phyloP scores from a whole-genome alignment of 2,888 invertebrate species.

The Platycheirus albimanus region DNA sequence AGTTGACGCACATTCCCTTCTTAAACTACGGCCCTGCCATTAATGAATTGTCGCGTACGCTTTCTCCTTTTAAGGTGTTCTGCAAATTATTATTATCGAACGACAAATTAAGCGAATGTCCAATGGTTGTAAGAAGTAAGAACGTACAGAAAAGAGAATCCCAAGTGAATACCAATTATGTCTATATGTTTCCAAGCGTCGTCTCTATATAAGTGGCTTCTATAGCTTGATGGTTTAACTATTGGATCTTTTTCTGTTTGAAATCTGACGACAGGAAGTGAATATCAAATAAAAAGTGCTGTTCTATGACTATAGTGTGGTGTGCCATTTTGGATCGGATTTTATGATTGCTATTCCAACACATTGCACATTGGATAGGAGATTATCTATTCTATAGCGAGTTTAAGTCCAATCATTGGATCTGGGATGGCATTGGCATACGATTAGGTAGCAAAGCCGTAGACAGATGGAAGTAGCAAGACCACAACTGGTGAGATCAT shows the following conservation, averaged over 20 bases:
- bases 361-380: slow-evolving; percentile 28
- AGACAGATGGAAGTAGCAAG: slow-evolving; percentile 1
- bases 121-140: slow-evolving; percentile 47
- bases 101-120: slow-evolving; percentile 54
- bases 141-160: slow-evolving; percentile 18
- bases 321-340: slow-evolving; percentile 32
- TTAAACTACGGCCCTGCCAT: background rate
- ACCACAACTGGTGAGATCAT: slow-evolving; percentile 46
- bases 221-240: slow-evolving; percentile 3
- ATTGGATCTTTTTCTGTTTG: slow-evolving; percentile 23
- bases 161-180: slow-evolving; percentile 55
- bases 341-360: slow-evolving; percentile 35
- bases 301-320: slow-evolving; percentile 30
- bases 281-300: slow-evolving; percentile 40
- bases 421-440: no score
- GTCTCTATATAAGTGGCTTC: no score
- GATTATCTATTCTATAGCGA: slow-evolving; percentile 11
- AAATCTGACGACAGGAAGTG: slow-evolving; percentile 65
- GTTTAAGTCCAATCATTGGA: slow-evolving; percentile 30
- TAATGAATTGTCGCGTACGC: background rate
- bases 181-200: background rate
- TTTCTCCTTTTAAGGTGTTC: slow-evolving; percentile 44
- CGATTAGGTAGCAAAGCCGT: slow-evolving; percentile 6
- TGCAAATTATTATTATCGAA: slow-evolving; percentile 52
- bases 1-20: background rate